These are phyloP conservation scores for Phenganax subtilis DNA, from an alignment of 92 coral and sea anemone genomes.

Conservation along the genomic window DNA sequence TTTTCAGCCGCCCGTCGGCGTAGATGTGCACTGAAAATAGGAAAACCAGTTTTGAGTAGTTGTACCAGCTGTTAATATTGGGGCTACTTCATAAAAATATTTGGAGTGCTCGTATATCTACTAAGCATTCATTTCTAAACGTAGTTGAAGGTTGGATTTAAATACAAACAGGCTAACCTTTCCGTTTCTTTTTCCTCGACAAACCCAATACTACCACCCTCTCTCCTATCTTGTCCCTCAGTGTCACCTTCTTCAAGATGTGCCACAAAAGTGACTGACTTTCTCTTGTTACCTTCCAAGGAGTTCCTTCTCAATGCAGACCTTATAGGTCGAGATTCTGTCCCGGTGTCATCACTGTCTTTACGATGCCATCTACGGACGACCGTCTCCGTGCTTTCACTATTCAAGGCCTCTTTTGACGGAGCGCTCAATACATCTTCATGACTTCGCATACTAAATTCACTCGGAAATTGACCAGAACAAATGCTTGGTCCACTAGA, in stretches of 20 bases:
- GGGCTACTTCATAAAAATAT: no score
- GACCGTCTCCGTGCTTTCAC: constrained; percentile 25
- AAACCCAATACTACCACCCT: not conserved
- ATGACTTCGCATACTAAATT: not conserved
- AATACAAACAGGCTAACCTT: constrained; percentile 11
- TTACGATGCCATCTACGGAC: constrained; percentile 23
- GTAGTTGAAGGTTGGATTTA: no score
- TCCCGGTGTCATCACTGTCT: not conserved
- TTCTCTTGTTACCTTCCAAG: constrained; percentile 18
- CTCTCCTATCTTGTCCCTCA: constrained; percentile 13
- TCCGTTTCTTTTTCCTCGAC: constrained; percentile 7
- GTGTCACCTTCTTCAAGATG: constrained; percentile 23
- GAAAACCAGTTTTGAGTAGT: not conserved
- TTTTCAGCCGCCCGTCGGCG: constrained; percentile 59
- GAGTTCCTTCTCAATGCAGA: constrained; percentile 34
- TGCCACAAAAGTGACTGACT: constrained; percentile 30
- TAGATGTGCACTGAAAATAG: not conserved
- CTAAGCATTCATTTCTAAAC: no score
- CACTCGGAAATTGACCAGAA: constrained; percentile 5
- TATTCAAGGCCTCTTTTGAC: not conserved
- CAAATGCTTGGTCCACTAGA: not conserved
- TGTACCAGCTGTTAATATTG: not conserved
- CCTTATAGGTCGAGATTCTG: constrained; percentile 19
- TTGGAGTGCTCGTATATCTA: no score
- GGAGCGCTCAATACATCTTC: not conserved